Evolutionary conservation across 2,113 vertebrate genomes (phyloP), one percentile per base, ranked within the genome.

Genomic region (Coturnix japonica): DNA sequence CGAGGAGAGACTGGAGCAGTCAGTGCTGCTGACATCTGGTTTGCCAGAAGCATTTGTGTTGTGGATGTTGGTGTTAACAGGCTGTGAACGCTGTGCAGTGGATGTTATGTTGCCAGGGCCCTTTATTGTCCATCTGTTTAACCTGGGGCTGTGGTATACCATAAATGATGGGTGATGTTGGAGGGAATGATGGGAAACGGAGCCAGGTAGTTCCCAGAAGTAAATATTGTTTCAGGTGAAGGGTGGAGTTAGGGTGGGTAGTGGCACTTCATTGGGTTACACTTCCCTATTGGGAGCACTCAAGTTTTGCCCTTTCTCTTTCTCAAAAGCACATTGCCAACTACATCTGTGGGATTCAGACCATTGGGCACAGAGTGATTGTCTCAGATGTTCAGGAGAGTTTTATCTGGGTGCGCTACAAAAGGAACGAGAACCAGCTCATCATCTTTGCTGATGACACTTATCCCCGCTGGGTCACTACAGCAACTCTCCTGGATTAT

Each of bases 371-470:
- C 96, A 98, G 99, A 8, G 99, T 99, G 43, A 98, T 99, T 3
- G 98, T 99, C 61, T 98, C 99, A 0, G 99, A 99, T 0, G 98
- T 99, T 20, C 99, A 99, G 95, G 99, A 99, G 97, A 99, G 99
- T 94, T 98, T 99, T 86, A 99, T 99, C 95, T 99, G 99, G 99
- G 98, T 99, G 23, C 98, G 99, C 30, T 99, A 99, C 95, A 98
- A 99, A 66, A 98, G 99, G 54, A 99, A 99, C 4, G 99, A 99
- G 97, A 99, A 99, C 97, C 99, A 99, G 96, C 98, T 99, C 60
- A 99, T 99, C 96, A 99, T 99, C 96, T 99, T 99, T 37, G 99
- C 99, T 1, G 99, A 99, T 31, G 99, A 99, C 91, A 99, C 99
- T 6, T 98, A 99, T 31, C 99, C 99, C 1, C 98, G 99, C 63